These are phyloP conservation scores for Acanthopleura granulata DNA, from an alignment of 2,888 invertebrate genomes.

Conservation along the genomic window DNA sequence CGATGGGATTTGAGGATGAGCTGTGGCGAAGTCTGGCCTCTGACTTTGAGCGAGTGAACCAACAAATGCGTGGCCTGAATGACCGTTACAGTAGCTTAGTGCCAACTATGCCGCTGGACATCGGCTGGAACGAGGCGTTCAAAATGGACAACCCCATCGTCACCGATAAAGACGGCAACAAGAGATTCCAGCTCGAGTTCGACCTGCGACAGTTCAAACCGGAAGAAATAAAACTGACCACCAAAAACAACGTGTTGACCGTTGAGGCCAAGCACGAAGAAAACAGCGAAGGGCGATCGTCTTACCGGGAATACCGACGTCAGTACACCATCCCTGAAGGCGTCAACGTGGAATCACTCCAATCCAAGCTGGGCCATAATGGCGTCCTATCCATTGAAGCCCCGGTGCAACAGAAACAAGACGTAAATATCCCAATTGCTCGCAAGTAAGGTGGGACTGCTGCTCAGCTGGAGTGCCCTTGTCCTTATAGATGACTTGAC, in stretches of 20 bases:
- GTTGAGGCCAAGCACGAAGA: slow-evolving; percentile 99
- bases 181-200: slow-evolving; percentile 83
- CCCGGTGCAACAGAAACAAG: background rate
- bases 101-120: background rate
- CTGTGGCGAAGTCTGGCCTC: no score
- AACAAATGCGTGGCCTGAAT: no score
- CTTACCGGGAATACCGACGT: slow-evolving; percentile 97
- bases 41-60: no score
- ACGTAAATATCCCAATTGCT: background rate
- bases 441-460: background rate
- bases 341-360: slow-evolving; percentile 95
- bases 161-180: background rate
- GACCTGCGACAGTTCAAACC: slow-evolving; percentile 96
- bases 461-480: no score
- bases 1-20: no score
- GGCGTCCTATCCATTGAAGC: slow-evolving; percentile 97
- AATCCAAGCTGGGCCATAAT: slow-evolving; percentile 94
- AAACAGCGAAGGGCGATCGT: slow-evolving; percentile 94
- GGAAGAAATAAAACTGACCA: slow-evolving; percentile 98
- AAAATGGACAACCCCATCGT: background rate
- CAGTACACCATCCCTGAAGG: slow-evolving; percentile 97
- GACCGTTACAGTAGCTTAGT: no score
- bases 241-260: slow-evolving; percentile 92
- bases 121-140: slow-evolving; percentile 85
- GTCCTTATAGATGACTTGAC: no score